Conservation (phyloP, 2,113 vertebrate species). For the Thymallus thymallus region DNA sequence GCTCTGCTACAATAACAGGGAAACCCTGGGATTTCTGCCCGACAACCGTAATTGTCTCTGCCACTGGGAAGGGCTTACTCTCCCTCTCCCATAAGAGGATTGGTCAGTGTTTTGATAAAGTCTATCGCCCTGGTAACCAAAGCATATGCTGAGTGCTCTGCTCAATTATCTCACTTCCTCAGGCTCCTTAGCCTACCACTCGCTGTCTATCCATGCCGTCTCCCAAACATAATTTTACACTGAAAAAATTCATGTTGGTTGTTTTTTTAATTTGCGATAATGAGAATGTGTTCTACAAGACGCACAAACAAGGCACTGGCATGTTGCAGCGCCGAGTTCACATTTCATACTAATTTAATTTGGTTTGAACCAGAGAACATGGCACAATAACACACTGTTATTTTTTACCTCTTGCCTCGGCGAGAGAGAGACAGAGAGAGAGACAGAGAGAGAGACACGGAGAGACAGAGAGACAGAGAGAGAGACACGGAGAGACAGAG, state of each 20-base stretch:
- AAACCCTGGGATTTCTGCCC: neutral
- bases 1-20: neutral
- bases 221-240: no score
- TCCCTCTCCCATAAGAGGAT: slow-evolving; percentile 1
- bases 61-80: slow-evolving; percentile 1
- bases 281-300: no score
- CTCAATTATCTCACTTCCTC: no score
- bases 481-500: fast-evolving
- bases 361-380: neutral
- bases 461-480: no score
- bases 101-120: slow-evolving; percentile 4
- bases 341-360: neutral
- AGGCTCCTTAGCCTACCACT: no score
- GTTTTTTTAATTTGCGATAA: no score
- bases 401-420: neutral
- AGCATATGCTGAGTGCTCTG: neutral
- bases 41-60: neutral
- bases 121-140: slow-evolving; percentile 1
- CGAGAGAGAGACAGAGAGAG: no score
- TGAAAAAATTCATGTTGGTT: no score
- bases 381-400: neutral
- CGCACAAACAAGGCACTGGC: no score
- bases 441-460: no score
- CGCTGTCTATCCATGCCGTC: no score
- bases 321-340: neutral